Evolutionary conservation across 2,797 vertebrate genomes (phyloP), one percentile per base, ranked within the genome.

Genomic region (Chrysolophus pictus): DNA sequence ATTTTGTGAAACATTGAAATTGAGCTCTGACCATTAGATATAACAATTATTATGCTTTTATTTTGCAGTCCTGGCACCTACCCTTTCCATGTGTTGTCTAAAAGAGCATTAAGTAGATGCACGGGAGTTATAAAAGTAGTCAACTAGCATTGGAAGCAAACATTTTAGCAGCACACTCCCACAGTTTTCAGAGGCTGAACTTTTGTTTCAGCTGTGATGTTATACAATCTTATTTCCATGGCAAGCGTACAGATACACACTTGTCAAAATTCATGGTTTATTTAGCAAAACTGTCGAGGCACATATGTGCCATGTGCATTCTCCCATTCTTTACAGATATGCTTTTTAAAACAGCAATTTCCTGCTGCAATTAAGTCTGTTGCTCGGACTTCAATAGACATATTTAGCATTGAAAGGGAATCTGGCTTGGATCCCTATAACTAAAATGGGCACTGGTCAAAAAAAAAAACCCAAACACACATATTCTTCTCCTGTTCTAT

Each of bases 171-270:
- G 80, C 82, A 94, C 70, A 2, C 83, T 81, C 86, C 94, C 82
- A 69, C 91, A 94, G 73, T 94, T 97, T 96, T 96, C 91, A 95
- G 91, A 90, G 85, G 79, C 88, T 96, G 86, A 96, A 96, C 84
- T 92, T 96, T 86, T 90, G 92, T 97, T 96, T 95, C 79, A 95
- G 91, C 84, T 96, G 88, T 96, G 90, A 96, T 95, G 90, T 96
- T 96, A 95, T 59, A 92, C 92, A 96, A 94, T 92, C 88, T 46
- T 93, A 95, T 97, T 97, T 97, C 93, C 96, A 74, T 93, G 95
- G 65, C 91, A 94, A 96, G 94, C 90, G 90, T 94, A 93, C 87
- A 95, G 89, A 82, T 90, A 96, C 55, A 78, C 60, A 63, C 84
- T 96, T 96, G 81, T 94, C 94, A 95, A 95, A 95, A 91, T 92